A percentile compares a stretch with the other conserved stretches of the same genome.
Conservation (phyloP, 2,797 vertebrate genomes). For the Eidolon dupreanum region DNA sequence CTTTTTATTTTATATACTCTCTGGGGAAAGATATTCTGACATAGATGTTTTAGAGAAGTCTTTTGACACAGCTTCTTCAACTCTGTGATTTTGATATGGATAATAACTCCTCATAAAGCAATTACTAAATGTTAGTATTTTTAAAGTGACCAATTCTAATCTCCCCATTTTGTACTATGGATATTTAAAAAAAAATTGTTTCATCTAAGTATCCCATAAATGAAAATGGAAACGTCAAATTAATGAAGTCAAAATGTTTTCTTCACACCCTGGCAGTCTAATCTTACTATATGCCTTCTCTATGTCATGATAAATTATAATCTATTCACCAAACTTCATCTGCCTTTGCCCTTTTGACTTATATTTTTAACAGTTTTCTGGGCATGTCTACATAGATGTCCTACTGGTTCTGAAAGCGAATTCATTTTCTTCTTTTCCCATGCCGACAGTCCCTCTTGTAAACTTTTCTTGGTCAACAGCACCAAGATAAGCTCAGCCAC, state of each 20-base stretch:
- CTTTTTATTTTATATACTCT: neutral
- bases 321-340: neutral
- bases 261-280: neutral
- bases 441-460: neutral
- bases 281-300: neutral
- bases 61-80: neutral
- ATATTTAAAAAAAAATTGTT: neutral
- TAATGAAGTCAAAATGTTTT: neutral
- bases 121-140: neutral
- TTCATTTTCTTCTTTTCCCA: slow-evolving; percentile 9
- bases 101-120: neutral
- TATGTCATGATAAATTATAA: neutral
- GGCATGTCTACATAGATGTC: neutral
- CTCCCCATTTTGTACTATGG: neutral
- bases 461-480: neutral
- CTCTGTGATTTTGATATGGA: neutral
- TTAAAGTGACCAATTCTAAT: neutral
- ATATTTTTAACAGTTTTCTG: neutral
- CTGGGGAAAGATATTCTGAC: neutral
- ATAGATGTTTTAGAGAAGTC: neutral
- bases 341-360: neutral
- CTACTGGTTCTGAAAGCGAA: neutral
- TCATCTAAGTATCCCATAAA: neutral
- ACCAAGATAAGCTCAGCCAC: neutral
- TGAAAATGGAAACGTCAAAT: neutral